Evolutionary conservation across 2,113 vertebrate genomes (phyloP).

Genomic region (Thamnaconus septentrionalis): DNA sequence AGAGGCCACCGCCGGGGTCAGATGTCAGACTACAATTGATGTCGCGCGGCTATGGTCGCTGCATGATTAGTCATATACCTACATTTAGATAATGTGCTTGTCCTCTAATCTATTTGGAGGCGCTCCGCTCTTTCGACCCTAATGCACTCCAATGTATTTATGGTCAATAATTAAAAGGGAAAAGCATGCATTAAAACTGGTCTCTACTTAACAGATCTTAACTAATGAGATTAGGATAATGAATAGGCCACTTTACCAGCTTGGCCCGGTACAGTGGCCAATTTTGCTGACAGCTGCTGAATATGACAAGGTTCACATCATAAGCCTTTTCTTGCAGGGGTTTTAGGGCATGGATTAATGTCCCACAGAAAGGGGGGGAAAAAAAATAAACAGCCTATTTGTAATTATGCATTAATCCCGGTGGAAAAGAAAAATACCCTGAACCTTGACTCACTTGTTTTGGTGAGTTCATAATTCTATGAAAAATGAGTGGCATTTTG

Average conservation of each 20-base stretch:
- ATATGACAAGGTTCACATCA: conserved; percentile 82
- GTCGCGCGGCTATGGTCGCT: conserved; percentile 56
- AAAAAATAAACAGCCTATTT: conserved; percentile 49
- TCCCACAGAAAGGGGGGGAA: neutral
- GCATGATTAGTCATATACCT: conserved; percentile 77
- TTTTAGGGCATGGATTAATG: conserved; percentile 68
- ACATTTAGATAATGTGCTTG: conserved; percentile 82
- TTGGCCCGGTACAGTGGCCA: conserved; percentile 59
- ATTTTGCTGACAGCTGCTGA: conserved; percentile 76
- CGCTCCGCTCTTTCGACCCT: conserved; percentile 63
- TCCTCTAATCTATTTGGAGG: conserved; percentile 74
- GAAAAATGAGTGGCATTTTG: conserved; percentile 65
- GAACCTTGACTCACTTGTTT: conserved; percentile 57
- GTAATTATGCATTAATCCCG: conserved; percentile 66
- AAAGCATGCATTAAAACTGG: conserved; percentile 82
- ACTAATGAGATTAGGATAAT: conserved; percentile 85
- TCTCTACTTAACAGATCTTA: conserved; percentile 85
- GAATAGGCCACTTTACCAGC: conserved; percentile 78
- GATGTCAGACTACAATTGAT: conserved; percentile 76
- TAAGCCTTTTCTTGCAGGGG: conserved; percentile 67
- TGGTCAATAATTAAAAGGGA: conserved; percentile 84
- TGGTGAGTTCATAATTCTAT: conserved; percentile 64
- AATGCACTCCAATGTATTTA: conserved; percentile 83
- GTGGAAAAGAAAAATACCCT: conserved; percentile 42
- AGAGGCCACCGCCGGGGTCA: conserved; percentile 64